Percentiles rank a stretch among this genome's conserved stretches.
phyloP scores from a whole-genome alignment of 2,888 invertebrate genomes.

The Phania funesta region DNA sequence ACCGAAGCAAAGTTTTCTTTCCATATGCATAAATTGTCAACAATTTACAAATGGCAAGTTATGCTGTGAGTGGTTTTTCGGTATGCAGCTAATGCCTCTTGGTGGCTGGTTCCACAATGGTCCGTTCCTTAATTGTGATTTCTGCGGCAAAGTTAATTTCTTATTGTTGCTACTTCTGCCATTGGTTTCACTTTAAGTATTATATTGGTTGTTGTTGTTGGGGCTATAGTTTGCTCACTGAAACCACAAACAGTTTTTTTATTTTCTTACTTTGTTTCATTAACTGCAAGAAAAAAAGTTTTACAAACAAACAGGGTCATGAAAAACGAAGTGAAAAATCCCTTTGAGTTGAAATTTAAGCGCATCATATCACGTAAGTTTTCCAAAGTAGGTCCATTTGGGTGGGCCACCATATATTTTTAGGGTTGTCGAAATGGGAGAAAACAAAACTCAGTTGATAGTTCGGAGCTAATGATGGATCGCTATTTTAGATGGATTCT shows the following conservation, averaged over 20 bases:
- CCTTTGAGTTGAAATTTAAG: too few relatives aligned
- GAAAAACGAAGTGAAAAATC: neutral
- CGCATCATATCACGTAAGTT: too few relatives aligned
- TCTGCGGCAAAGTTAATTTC: conserved; percentile 54
- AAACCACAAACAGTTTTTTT: conserved; percentile 51
- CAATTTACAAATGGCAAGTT: conserved; percentile 63
- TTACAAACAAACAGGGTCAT: neutral
- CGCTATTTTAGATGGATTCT: too few relatives aligned
- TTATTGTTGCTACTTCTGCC: conserved; percentile 22
- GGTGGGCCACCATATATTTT: too few relatives aligned
- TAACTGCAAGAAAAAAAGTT: conserved; percentile 10
- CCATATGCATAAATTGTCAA: conserved; percentile 59
- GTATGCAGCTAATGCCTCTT: conserved; percentile 64
- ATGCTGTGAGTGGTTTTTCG: conserved; percentile 57
- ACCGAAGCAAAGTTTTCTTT: neutral
- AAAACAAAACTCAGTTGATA: too few relatives aligned
- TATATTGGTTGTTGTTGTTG: conserved; percentile 22
- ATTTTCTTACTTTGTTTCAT: neutral
- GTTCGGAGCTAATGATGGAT: too few relatives aligned
- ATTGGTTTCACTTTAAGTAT: conserved; percentile 24
- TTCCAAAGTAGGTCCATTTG: too few relatives aligned
- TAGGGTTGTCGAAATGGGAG: too few relatives aligned
- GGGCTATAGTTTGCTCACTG: conserved; percentile 51
- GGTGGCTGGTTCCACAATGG: conserved; percentile 63
- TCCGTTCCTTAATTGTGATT: conserved; percentile 63